phyloP scores from a whole-genome alignment of 2,113 vertebrate species.

The Jacana jacana region DNA sequence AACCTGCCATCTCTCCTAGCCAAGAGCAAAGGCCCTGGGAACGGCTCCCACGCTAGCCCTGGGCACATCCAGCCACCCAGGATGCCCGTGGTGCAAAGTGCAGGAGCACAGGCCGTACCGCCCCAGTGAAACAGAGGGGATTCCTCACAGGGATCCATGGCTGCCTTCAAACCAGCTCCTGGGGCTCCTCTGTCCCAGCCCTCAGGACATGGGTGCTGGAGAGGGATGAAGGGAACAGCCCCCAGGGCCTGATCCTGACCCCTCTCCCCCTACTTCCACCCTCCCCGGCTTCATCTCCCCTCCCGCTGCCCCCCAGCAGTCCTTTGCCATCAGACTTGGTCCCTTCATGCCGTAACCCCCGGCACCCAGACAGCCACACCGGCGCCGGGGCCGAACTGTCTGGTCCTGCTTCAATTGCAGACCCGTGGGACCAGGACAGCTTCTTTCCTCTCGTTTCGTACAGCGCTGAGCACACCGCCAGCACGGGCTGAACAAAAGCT shows the following conservation, averaged over 20 bases:
- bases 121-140: background rate
- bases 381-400: background rate
- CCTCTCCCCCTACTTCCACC: background rate
- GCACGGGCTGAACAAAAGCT: constrained; percentile 45
- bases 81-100: background rate
- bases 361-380: background rate
- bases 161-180: background rate
- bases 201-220: accelerated
- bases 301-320: background rate
- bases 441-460: constrained; percentile 30
- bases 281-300: background rate
- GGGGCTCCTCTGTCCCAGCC: accelerated
- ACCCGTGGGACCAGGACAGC: constrained; percentile 1
- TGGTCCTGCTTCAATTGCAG: background rate
- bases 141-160: accelerated
- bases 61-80: accelerated
- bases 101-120: accelerated
- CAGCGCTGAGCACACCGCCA: background rate
- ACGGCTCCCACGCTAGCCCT: background rate
- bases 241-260: background rate
- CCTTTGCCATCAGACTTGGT: background rate
- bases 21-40: background rate
- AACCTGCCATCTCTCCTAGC: background rate
- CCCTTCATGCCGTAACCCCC: background rate
- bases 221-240: accelerated